A percentile compares a stretch with the other conserved stretches of the same genome.
Conservation (phyloP, 35 echinoderm and acorn worm genomes). For the Apostichopus japonicus region DNA sequence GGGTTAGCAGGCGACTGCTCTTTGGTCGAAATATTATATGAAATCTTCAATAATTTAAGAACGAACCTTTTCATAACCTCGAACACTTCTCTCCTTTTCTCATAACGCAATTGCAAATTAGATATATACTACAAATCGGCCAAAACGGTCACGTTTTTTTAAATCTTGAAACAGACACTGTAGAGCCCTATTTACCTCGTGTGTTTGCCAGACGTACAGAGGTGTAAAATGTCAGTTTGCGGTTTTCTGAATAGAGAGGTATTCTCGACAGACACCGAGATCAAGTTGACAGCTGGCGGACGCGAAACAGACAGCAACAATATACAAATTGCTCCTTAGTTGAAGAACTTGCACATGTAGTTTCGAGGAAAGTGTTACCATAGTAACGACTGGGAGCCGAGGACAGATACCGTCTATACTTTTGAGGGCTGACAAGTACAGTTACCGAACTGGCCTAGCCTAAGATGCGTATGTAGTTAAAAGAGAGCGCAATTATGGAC, state of each 20-base stretch:
- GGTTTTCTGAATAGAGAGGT: slow-evolving; percentile 22
- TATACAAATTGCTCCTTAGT: slow-evolving; percentile 10
- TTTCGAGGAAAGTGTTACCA: background rate
- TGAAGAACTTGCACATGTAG: background rate
- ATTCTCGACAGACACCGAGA: background rate
- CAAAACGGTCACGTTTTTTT: background rate
- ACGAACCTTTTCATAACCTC: too few relatives aligned
- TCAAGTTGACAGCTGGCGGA: slow-evolving; percentile 6
- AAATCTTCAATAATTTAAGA: too few relatives aligned
- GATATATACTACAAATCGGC: background rate
- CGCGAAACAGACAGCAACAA: slow-evolving; percentile 42
- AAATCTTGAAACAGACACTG: background rate
- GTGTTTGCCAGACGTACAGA: background rate
- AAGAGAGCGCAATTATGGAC: too few relatives aligned
- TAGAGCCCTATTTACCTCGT: background rate
- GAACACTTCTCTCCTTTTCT: too few relatives aligned
- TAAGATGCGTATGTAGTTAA: too few relatives aligned
- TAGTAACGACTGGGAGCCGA: background rate
- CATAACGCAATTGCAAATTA: too few relatives aligned
- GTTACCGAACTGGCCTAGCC: too few relatives aligned
- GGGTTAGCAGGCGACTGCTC: too few relatives aligned
- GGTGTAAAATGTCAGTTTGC: slow-evolving; percentile 31
- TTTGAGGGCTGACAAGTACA: too few relatives aligned
- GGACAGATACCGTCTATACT: background rate
- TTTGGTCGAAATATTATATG: too few relatives aligned